phyloP scores from a whole-genome alignment of 2,797 vertebrate genomes.

The Fringilla coelebs region DNA sequence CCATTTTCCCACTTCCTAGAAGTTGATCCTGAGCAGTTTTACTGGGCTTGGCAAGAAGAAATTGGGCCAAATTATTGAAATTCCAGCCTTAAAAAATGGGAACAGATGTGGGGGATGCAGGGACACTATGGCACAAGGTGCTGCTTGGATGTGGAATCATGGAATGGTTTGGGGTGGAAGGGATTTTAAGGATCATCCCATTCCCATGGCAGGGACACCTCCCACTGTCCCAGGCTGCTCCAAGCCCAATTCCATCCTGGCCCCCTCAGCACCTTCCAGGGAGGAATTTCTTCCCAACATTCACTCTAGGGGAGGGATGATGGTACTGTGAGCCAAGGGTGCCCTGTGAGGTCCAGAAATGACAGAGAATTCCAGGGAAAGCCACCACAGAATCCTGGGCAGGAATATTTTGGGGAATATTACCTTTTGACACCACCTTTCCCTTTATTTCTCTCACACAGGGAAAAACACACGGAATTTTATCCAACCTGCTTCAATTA shows the following conservation, averaged over 20 bases:
- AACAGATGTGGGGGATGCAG: no score
- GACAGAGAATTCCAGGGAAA: background rate
- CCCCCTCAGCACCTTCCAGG: background rate
- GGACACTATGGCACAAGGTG: background rate
- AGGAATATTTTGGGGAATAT: background rate
- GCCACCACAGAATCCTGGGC: background rate
- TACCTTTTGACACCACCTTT: background rate
- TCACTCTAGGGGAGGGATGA: background rate
- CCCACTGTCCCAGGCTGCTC: background rate
- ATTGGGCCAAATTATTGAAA: background rate
- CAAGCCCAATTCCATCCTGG: background rate
- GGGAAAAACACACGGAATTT: background rate
- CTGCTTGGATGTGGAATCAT: background rate
- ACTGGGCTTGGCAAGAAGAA: background rate
- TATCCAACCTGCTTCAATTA: background rate
- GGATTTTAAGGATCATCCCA: background rate
- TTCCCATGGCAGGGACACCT: background rate
- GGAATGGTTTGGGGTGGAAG: background rate
- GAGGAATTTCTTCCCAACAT: background rate
- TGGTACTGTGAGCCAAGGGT: background rate
- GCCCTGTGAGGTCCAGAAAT: background rate
- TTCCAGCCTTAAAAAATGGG: background rate
- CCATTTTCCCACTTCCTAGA: background rate
- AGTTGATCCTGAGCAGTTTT: background rate
- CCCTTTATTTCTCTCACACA: background rate